Evolutionary conservation across 2,797 vertebrate species (phyloP), one percentile per base, ranked within the genome.

Genomic region (Scyliorhinus canicula): DNA sequence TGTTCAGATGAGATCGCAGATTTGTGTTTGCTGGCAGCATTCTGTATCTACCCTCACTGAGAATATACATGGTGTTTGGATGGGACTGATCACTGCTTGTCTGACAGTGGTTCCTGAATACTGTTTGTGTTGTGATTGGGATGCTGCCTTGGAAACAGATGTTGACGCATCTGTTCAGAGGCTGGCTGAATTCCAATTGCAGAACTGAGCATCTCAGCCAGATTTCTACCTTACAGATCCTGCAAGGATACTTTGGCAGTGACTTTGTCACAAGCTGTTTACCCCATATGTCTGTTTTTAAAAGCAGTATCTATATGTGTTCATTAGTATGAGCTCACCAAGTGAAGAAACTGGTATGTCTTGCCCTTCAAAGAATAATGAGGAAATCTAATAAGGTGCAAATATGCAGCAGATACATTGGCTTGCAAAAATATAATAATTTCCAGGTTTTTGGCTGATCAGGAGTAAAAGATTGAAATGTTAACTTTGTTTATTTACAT

Each of bases 201-300:
- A 91, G 8, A 65, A n/a, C 60, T 91, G 60, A 44, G n/a, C n/a
- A 65, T 63, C 57, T 91, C n/a, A 91, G 60, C 79, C 79, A 82
- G 21, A 82, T 82, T 82, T 44, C 88, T 65, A 65, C 55, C 86
- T 65, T 26, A 26, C n/a, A 44, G n/a, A 63, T 91, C 40, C 57
- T 65, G 60, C 60, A 91, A 91, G 35, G 40, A 91, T 91, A 65
- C 19, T 91, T 91, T 91, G 88, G 60, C 88, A 91, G 3, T 91
- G 60, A 65, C 47, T 91, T 47, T n/a, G 60, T 91, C 60, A 91
- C 40, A 40, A 65, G 60, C 88, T 91, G 88, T 63, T 91, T 44
- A 63, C 24, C 88, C 60, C n/a, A 91, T 91, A 63, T 91, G 60
- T 44, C 60, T 90, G 7, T 88, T 88, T 65, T 91, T 65, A 65